Conservation (phyloP, 2,888 invertebrate genomes). For the Andrena praecox region DNA sequence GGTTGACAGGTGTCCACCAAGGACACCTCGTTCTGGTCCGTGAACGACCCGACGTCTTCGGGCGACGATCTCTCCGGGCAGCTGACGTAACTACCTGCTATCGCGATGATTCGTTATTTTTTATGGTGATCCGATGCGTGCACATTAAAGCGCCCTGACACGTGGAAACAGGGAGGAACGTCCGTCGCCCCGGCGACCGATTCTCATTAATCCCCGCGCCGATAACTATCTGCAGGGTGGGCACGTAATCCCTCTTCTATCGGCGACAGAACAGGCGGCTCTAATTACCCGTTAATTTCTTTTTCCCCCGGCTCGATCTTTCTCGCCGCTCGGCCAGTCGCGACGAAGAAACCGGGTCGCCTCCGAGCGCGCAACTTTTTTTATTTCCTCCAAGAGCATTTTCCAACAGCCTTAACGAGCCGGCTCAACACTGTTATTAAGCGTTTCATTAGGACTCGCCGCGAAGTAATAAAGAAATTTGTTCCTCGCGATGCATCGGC, state of each 20-base stretch:
- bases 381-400: conserved; percentile 9
- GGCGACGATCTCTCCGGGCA: conserved; percentile 45
- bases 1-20: conserved; percentile 74
- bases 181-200: conserved; percentile 12
- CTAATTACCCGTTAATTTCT: conserved; percentile 59
- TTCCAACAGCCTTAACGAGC: conserved; percentile 30
- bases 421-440: conserved; percentile 53
- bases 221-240: conserved; percentile 32
- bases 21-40: conserved; percentile 63
- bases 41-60: conserved; percentile 42
- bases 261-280: conserved; percentile 39
- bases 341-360: conserved; percentile 25
- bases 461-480: conserved; percentile 59
- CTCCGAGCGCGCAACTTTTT: conserved; percentile 22
- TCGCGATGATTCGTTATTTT: conserved; percentile 48
- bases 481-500: conserved; percentile 18
- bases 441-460: conserved; percentile 45
- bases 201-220: conserved; percentile 32
- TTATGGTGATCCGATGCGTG: conserved; percentile 13
- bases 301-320: conserved; percentile 23
- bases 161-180: conserved; percentile 22
- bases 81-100: conserved; percentile 62
- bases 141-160: conserved; percentile 4
- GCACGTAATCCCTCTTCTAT: conserved; percentile 50
- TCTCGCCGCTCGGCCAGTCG: conserved; percentile 14